Base-by-base conservation (phyloP, 2,113 vertebrate genomes). In the Pristiophorus japonicus region DNA sequence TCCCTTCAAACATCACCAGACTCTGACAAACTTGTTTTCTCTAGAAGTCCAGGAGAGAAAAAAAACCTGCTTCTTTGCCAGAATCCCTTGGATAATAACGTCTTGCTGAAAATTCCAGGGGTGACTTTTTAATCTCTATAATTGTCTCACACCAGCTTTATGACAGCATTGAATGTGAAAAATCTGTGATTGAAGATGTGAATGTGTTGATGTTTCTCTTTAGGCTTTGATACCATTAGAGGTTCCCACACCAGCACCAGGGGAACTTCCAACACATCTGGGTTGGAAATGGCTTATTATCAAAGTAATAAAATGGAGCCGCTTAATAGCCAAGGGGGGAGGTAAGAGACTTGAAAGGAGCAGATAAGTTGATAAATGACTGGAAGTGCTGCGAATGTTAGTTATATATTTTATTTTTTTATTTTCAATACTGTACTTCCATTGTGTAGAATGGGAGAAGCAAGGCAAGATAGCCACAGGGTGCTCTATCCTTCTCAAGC, bases 271-370 rank as follows among this genome's bases (percentile, higher is more conserved):
- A 22, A 16, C 0, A 97, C 97, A 97, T 97, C 97, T 97, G 97
- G 96, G 96, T 97, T 96, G 95, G 95, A 94, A 95, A 96, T 91
- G 96, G 94, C 96, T 96, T 95, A 96, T 96, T 96, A 96, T 97
- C 96, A 96, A 96, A 97, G 96, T 96, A 95, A 95, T 97, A 27
- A 87, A 95, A 45, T 30, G 22, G 45, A 55, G n/a, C n/a, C 4
- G 14, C 73, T 95, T 55, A 63, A 24, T 59, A 14, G 38, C 51
- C 70, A 81, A n/a, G 45, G 4, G n/a, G 75, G 75, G 73, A 84
- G 20, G 62, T 65, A 84, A 62, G 30, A 95, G 78, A 59, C 73
- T 84, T 95, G 73, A 95, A 95, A 95, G 66, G 34, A 95, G n/a
- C 22, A 51, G 75, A 34, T 34, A 95, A 62, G 38, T 81, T 62